Evolutionary conservation across 2,113 vertebrate genomes (phyloP).

Genomic region (Eurypyga helias): DNA sequence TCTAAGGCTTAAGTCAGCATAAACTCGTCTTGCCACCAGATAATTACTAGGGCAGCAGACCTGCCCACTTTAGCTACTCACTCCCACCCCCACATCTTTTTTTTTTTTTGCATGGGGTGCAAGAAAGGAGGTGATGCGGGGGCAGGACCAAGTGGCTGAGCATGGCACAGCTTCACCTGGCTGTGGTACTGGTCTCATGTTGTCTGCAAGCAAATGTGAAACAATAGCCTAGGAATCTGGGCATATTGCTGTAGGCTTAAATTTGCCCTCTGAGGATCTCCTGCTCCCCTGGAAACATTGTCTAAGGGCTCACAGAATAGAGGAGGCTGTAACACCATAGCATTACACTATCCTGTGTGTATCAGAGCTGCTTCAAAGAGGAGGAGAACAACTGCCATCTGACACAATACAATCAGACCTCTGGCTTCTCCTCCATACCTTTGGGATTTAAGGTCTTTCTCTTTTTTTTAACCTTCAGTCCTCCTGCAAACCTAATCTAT

Average conservation of each 20-base stretch:
- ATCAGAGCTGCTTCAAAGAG: neutral
- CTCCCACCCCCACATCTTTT: neutral
- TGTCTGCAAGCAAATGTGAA: neutral
- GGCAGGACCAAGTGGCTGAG: neutral
- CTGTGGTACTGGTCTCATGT: neutral
- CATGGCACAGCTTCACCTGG: neutral
- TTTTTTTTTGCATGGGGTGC: neutral
- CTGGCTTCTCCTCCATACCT: constrained; percentile 4
- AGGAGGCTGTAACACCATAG: neutral
- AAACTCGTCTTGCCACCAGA: neutral
- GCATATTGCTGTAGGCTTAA: neutral
- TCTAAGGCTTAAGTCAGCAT: neutral
- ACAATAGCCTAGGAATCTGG: neutral
- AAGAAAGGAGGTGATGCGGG: neutral
- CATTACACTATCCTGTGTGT: neutral
- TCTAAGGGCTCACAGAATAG: neutral
- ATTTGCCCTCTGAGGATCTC: neutral
- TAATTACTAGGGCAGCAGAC: neutral
- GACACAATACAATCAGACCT: constrained; percentile 43
- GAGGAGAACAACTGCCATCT: neutral
- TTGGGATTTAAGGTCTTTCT: constrained; percentile 16
- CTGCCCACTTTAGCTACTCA: neutral
- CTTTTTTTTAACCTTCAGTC: constrained; percentile 13
- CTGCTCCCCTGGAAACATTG: neutral
- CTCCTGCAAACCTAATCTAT: constrained; percentile 27